A percentile compares a stretch with the other conserved stretches of the same genome.
Conservation (phyloP, 2,113 vertebrate species). For the Sarotherodon lohbergeri region DNA sequence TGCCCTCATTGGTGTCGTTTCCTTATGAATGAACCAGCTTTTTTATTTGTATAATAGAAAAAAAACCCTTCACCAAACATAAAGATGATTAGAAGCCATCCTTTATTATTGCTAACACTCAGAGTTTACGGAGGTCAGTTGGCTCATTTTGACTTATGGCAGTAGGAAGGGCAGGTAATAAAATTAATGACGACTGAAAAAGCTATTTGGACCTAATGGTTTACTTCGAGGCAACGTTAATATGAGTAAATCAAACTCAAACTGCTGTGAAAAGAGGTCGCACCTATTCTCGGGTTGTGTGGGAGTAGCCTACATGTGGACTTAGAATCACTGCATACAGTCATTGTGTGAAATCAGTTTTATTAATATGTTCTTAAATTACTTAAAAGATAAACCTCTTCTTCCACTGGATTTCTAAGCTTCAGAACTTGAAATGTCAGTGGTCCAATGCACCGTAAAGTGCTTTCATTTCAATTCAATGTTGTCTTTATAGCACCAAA, state of each 20-base stretch:
- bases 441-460: neutral
- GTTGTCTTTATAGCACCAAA: neutral
- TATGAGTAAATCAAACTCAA: neutral
- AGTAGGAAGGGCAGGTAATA: neutral
- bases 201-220: neutral
- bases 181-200: neutral
- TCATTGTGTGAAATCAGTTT: neutral
- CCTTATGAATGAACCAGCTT: neutral
- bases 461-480: neutral
- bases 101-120: neutral
- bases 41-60: neutral
- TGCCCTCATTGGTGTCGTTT: neutral
- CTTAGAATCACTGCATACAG: neutral
- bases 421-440: neutral
- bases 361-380: neutral
- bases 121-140: neutral
- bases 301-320: neutral
- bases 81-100: neutral
- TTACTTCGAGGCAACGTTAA: neutral
- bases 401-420: neutral
- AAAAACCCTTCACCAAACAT: neutral
- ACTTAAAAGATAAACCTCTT: neutral
- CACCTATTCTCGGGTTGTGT: neutral
- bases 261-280: neutral
- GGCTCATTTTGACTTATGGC: neutral